Base-by-base conservation (phyloP, 2,113 vertebrate genomes). In the Erpornis zantholeuca region DNA sequence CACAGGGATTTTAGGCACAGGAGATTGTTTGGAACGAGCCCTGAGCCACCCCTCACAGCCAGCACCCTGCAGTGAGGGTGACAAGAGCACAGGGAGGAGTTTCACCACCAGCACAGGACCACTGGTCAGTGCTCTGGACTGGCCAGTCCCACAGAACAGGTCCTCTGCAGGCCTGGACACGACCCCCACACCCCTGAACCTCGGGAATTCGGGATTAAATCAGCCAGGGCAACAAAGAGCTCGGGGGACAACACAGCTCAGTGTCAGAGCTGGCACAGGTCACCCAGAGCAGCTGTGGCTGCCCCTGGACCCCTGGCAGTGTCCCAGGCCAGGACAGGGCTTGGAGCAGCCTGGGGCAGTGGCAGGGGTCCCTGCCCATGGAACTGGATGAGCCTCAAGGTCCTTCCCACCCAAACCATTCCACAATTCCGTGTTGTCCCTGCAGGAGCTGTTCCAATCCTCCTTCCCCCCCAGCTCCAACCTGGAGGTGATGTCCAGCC, bases 151-250 rank as follows among this genome's bases (percentile, higher is more conserved):
- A 18, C 23, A 70, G 33, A 16, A 31, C 1, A 5, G 59, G 5
- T 12, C 25, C n/a, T 23, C 64, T n/a, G 60, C 64, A 42, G 86
- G 83, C 49, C 80, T 6, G 8, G 92, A 29, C 78, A 49, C 0
- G 0, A 16, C 38, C 49, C 54, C 76, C 81, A 60, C 71, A n/a
- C 0, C 54, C 56, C 33, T 0, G 0, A 54, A 27, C 25, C 71
- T 40, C 3, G 0, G 50, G 9, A 59, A 50, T 6, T 19, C 1
- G 2, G 60, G 36, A 7, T 36, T 45, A 17, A 25, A n/a, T 12
- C 60, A 8, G 0, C 12, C 22, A 14, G 29, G 25, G 33, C 11
- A 70, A 33, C 9, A 2, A 13, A 3, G 10, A 42, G 23, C 52
- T 56, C 3, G 0, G 38, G 38, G 38, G 11, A 19, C 18, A 44